Conservation (phyloP, 1,140 invertebrate genomes). For the Tetramorium alpestre region DNA sequence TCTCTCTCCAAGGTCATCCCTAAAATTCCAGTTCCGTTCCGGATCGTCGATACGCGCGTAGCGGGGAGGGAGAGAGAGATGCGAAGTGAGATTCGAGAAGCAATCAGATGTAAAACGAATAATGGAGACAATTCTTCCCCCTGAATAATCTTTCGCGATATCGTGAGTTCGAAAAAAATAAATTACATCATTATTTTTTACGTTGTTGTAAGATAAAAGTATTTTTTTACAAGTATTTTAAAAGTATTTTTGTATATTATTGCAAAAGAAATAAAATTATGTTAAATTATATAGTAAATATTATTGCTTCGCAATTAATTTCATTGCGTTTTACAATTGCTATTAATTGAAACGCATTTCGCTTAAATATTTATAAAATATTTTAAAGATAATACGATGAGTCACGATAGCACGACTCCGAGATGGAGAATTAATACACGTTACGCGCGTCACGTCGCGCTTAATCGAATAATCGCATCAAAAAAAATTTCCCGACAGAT, state of each 20-base stretch:
- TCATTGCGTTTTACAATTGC: not conserved
- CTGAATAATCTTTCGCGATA: not conserved
- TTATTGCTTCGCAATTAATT: not conserved
- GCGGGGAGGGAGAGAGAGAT: not conserved
- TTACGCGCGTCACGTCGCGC: not conserved
- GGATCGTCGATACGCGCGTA: constrained; percentile 33
- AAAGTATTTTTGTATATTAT: not conserved
- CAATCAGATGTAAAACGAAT: constrained; percentile 26
- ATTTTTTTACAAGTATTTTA: not conserved
- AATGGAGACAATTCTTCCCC: not conserved
- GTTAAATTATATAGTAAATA: not conserved
- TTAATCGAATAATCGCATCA: constrained; percentile 2
- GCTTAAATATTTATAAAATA: constrained; percentile 30
- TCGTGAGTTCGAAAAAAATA: not conserved
- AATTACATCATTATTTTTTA: not conserved
- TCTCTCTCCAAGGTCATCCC: constrained; percentile 66
- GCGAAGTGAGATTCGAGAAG: not conserved
- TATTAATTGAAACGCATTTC: not conserved
- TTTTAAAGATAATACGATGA: constrained; percentile 15
- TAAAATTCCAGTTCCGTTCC: constrained; percentile 70
- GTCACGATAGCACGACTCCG: not conserved
- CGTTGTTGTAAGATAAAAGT: not conserved
- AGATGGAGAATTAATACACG: not conserved
- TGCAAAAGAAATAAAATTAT: not conserved
- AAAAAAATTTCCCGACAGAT: not conserved